Evolutionary conservation across 2,888 invertebrate genomes (phyloP).

Genomic region (Sepioteuthis lessoniana): DNA sequence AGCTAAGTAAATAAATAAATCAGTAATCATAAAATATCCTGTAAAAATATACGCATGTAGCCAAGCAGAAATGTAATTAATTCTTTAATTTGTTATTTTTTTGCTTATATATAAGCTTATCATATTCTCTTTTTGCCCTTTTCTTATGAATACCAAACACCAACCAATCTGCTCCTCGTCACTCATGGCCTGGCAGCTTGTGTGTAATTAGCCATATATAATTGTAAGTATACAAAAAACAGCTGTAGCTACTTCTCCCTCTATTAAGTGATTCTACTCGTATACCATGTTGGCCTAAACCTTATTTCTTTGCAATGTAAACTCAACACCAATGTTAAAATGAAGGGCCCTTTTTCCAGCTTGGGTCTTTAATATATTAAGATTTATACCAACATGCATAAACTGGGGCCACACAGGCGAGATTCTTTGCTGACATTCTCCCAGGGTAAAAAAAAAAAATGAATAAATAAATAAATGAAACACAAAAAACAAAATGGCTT

Average conservation of each 20-base stretch:
- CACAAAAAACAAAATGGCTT: no score
- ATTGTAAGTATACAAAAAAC: neutral
- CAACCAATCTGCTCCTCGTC: neutral
- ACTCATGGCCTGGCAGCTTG: neutral
- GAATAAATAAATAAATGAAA: no score
- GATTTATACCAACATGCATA: no score
- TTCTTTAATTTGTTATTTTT: neutral
- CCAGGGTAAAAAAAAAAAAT: no score
- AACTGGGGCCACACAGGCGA: no score
- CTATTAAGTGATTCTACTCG: neutral
- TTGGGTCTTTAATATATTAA: neutral
- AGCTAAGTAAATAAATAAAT: neutral
- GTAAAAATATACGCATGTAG: neutral
- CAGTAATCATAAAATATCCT: neutral
- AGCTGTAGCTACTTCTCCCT: neutral
- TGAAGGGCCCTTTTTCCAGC: neutral
- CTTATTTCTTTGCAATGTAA: neutral
- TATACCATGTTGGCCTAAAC: neutral
- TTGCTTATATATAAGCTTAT: neutral
- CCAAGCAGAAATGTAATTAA: neutral
- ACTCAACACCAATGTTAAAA: neutral
- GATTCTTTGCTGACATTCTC: no score
- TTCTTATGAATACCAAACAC: neutral
- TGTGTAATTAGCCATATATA: constrained; percentile 16
- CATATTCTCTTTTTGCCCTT: neutral